Conservation (phyloP, 2,797 vertebrate genomes). For the Megaceryle alcyon region DNA sequence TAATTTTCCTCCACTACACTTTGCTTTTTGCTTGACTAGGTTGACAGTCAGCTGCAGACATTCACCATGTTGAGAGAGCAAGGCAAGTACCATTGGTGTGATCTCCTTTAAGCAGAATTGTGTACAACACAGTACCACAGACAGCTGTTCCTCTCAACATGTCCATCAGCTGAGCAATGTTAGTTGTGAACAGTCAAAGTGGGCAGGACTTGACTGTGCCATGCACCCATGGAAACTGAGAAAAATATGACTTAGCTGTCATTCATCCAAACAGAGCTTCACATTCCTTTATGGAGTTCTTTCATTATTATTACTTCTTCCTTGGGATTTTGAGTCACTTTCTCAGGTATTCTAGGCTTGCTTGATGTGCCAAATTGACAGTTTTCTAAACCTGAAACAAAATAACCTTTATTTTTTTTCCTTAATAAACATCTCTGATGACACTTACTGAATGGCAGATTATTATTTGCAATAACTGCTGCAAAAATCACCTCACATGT, state of each 20-base stretch:
- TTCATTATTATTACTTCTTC: background rate
- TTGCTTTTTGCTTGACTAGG: constrained; percentile 7
- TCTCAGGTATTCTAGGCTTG: background rate
- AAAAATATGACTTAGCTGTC: background rate
- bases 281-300: background rate
- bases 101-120: background rate
- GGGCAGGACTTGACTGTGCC: background rate
- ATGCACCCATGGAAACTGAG: background rate
- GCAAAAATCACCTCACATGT: background rate
- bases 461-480: background rate
- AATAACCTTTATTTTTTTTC: background rate
- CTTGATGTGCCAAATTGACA: background rate
- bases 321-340: background rate
- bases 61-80: background rate
- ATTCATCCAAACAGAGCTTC: background rate
- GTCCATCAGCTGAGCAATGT: background rate
- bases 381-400: background rate
- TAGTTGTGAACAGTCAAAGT: background rate
- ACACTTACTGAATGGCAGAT: background rate
- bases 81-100: background rate
- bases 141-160: background rate
- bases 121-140: background rate
- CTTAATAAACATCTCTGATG: background rate
- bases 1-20: constrained; percentile 27
- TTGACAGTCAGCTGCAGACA: constrained; percentile 2